Evolutionary conservation across 2,888 invertebrate genomes (phyloP), one percentile per base, ranked within the genome.

Genomic region (Cephonodes hylas): DNA sequence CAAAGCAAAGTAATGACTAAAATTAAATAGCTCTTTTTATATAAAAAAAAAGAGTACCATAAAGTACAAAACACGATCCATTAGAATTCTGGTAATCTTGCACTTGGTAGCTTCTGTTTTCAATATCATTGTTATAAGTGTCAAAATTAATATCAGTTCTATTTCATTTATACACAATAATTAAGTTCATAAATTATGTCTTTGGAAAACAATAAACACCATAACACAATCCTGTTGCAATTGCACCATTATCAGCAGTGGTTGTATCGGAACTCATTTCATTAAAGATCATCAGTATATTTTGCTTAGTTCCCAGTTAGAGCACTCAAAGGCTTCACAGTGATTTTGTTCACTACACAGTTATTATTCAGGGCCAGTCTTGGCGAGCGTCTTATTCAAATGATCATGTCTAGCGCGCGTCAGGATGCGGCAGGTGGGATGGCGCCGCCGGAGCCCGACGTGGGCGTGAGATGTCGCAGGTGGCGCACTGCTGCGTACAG

Each of bases 401-500:
- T 13, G 48, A 48, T 46, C 27, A 58, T 13, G 57, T 57, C 20
- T 3, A 22, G 7, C 13, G 53, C 42, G 27, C 25, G 46, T 22
- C 31, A 31, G 59, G 45, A 42, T 15, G 57, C 20, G 10, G 57
- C 5, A 13, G n/a, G 34, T 15, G 27, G 38, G 13, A 38, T n/a
- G 27, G 56, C 31, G 56, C 18, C n/a, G 59, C 31, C 10, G 56
- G 57, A 0, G 25, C 18, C 8, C 31, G 25, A 1, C 3, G 60
- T 25, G 48, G 38, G 60, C 25, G 25, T 0, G 59, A 76, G 66
- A 42, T 79, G 78, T 22, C 90, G 82, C 68, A 90, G 79, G 62
- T 84, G 83, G 0, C 85, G 77, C 62, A 89, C 80, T 31, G 84
- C 83, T 57, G 84, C 81, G 83, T 89, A 86, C 38, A 81, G 64